Evolutionary conservation across 2,113 vertebrate genomes (phyloP), one percentile per base, ranked within the genome.

Genomic region (Sorex araneus): DNA sequence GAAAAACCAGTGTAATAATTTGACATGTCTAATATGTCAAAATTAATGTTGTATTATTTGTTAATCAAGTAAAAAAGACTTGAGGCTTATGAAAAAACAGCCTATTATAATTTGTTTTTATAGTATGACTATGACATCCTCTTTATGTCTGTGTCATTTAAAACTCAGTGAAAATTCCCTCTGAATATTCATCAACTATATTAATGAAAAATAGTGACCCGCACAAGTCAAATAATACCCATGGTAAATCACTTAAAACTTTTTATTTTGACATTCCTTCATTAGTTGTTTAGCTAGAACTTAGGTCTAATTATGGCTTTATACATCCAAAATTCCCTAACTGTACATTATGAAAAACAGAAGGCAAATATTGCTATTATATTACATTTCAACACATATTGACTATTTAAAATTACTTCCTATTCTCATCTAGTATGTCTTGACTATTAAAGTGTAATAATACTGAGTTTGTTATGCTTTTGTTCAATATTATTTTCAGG

Each of bases 171-270:
- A 79, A 1, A 43, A 79, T 71, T 4, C 1, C 28, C 6, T 66
- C 57, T 75, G 32, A 86, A 82, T 89, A 90, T 66, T 93, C 32
- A 75, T 18, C 25, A 70, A 21, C 16, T 30, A 75, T 4, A 64
- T 79, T 71, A 47, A 84, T 80, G 40, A 90, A 91, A 91, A 78
- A 92, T 32, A 2, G n/a, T 92, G 30, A 90, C 54, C 15, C n/a
- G 75, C 10, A 66, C 1, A 79, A 83, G 43, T 71, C 34, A 90
- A 83, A 89, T 54, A 78, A 83, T 45, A 70, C 18, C 43, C 12
- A 63, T 45, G 50, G 23, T 70, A 89, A 74, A 75, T 86, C 66
- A 85, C 10, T 54, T 64, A 36, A 69, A 63, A 71, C 12, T 2
- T 89, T 80, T 36, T 70, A 13, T 1, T 16, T 3, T 76, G 11